Percentiles rank a stretch among this genome's conserved stretches.
Conservation (phyloP, 1,140 invertebrate genomes). For the Apis dorsata region DNA sequence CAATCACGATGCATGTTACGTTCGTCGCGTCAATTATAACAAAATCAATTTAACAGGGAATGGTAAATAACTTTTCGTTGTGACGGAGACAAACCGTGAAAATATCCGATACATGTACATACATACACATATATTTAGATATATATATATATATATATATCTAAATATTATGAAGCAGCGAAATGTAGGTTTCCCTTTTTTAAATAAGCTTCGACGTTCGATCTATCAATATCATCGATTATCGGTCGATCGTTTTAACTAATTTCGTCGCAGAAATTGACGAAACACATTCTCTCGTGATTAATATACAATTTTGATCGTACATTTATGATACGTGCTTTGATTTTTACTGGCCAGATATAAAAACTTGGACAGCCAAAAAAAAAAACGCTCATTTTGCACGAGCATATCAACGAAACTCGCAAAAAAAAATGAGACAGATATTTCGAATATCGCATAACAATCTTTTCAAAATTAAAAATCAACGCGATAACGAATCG, state of each 20-base stretch:
- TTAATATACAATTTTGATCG: neutral
- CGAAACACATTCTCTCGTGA: neutral
- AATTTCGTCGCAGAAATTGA: neutral
- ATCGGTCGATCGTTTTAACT: slow-evolving; percentile 9
- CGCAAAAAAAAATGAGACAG: no score
- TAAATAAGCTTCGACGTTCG: slow-evolving; percentile 41
- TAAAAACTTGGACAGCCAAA: no score
- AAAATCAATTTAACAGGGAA: slow-evolving; percentile 37
- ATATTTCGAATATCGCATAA: no score
- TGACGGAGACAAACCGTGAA: neutral
- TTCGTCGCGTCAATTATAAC: slow-evolving; percentile 54
- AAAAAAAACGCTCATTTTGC: no score
- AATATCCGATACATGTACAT: neutral
- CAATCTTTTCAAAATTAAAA: no score
- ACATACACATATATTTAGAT: no score
- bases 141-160: no score
- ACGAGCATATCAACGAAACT: no score
- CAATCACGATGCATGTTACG: slow-evolving; percentile 55
- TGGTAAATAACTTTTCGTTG: slow-evolving; percentile 17
- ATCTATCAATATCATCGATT: slow-evolving; percentile 46
- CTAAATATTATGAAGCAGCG: neutral
- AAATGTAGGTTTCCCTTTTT: neutral
- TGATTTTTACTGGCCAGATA: neutral
- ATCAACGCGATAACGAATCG: no score
- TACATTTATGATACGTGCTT: neutral